Evolutionary conservation across 2,888 invertebrate species (phyloP).

Genomic region (Smittia aterrima): DNA sequence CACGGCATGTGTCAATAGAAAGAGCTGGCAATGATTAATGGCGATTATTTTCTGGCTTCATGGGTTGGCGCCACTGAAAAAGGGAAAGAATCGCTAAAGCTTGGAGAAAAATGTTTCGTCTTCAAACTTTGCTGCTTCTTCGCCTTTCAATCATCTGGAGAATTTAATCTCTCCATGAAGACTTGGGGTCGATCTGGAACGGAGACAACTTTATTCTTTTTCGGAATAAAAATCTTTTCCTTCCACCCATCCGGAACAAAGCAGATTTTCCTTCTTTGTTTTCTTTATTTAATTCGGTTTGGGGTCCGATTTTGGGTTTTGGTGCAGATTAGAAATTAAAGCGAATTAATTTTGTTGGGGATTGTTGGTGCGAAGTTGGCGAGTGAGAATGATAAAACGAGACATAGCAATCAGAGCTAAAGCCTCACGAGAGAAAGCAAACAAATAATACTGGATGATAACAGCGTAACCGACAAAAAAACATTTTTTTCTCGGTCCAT

Average conservation of each 20-base stretch:
- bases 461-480: neutral
- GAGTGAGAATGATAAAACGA: neutral
- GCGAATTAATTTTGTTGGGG: neutral
- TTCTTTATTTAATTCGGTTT: neutral
- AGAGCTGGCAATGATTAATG: conserved; percentile 39
- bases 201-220: neutral
- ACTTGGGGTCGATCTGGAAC: neutral
- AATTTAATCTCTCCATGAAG: conserved; percentile 31
- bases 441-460: conserved; percentile 19
- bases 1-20: conserved; percentile 37
- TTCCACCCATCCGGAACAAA: neutral
- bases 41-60: conserved; percentile 15
- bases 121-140: neutral
- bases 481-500: conserved; percentile 1
- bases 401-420: neutral
- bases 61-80: neutral
- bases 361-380: neutral
- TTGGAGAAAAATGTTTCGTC: conserved; percentile 1
- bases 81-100: neutral
- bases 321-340: conserved; percentile 20
- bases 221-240: neutral
- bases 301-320: neutral
- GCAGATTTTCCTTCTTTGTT: conserved; percentile 6
- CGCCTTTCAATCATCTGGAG: conserved; percentile 31
- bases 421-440: neutral